A percentile compares a stretch with the other conserved stretches of the same genome.
Conservation (phyloP, 2,113 vertebrate genomes). For the Trematocara variabile region DNA sequence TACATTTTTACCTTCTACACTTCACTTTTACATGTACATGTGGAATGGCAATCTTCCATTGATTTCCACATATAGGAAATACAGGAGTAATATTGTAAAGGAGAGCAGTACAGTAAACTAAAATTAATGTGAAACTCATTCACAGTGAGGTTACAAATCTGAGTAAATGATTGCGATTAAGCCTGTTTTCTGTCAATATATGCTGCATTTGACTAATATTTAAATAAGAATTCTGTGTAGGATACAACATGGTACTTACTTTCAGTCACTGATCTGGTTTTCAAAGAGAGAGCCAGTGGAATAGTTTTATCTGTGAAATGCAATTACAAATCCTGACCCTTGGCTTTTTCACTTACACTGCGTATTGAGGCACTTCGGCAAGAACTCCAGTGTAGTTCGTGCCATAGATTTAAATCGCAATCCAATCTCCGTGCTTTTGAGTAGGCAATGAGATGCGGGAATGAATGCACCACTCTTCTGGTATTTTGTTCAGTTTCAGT, state of each 20-base stretch:
- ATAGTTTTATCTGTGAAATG: slow-evolving; percentile 62
- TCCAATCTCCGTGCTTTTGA: slow-evolving; percentile 26
- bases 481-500: slow-evolving; percentile 35
- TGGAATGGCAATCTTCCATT: slow-evolving; percentile 34
- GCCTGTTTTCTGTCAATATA: neutral
- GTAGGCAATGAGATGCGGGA: slow-evolving; percentile 34
- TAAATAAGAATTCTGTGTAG: neutral
- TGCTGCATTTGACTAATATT: neutral
- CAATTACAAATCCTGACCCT: slow-evolving; percentile 59
- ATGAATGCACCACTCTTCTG: slow-evolving; percentile 35
- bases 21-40: slow-evolving; percentile 37
- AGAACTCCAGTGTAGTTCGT: neutral
- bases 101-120: neutral
- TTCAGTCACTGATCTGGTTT: slow-evolving; percentile 7
- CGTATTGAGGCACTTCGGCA: slow-evolving; percentile 25
- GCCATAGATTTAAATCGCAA: slow-evolving; percentile 20
- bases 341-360: slow-evolving; percentile 32
- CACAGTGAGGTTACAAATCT: neutral
- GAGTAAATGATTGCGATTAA: neutral
- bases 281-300: slow-evolving; percentile 34
- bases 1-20: slow-evolving; percentile 34
- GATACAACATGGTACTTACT: neutral
- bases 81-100: neutral
- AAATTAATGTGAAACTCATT: neutral
- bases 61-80: slow-evolving; percentile 1